These are phyloP conservation scores for Colletes gigas DNA, from an alignment of 1,140 invertebrate species.

Conservation along the genomic window DNA sequence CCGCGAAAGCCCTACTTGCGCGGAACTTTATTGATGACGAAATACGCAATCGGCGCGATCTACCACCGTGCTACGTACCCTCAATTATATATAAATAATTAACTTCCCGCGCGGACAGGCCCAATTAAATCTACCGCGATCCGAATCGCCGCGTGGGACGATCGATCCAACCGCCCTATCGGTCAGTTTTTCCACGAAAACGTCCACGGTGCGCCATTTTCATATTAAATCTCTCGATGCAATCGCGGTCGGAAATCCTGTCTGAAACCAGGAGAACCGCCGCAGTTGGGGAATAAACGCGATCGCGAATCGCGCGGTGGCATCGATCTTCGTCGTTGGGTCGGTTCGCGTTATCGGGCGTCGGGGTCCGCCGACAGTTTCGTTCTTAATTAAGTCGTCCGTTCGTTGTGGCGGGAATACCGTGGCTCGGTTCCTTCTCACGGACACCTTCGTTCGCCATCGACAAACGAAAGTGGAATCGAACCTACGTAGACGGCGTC, in stretches of 20 bases:
- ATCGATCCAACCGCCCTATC: constrained; percentile 28
- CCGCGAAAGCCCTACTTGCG: constrained; percentile 52
- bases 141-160: constrained; percentile 39
- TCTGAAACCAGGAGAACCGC: neutral
- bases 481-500: neutral
- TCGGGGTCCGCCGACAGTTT: constrained; percentile 24
- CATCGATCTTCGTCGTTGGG: constrained; percentile 35
- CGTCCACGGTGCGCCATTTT: too few species aligned
- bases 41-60: constrained; percentile 67
- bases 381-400: constrained; percentile 49
- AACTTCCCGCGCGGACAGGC: constrained; percentile 49
- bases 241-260: neutral
- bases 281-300: neutral
- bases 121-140: constrained; percentile 62
- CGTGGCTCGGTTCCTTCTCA: neutral
- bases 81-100: constrained; percentile 73
- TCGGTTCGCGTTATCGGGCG: constrained; percentile 18
- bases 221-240: too few species aligned
- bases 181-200: constrained; percentile 31
- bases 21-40: constrained; percentile 72
- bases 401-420: constrained; percentile 12
- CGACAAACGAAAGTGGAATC: constrained; percentile 43
- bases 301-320: constrained; percentile 5
- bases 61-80: constrained; percentile 55
- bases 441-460: constrained; percentile 22